These are phyloP conservation scores for Cyprinus carpio DNA, from an alignment of 2,113 vertebrate species.

Conservation along the genomic window DNA sequence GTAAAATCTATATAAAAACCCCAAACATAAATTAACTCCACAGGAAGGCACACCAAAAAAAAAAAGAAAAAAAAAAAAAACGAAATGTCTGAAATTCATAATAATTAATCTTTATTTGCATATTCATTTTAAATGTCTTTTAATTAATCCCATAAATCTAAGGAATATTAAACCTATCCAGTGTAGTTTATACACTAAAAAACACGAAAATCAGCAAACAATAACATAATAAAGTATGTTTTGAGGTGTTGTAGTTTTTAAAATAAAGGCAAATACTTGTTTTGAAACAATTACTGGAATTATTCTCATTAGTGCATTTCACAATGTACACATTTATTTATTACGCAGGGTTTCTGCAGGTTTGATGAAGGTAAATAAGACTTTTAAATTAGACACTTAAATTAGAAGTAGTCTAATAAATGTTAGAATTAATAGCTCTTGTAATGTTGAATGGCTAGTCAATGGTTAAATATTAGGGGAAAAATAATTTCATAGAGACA, in stretches of 20 bases:
- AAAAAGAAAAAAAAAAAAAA: too few relatives aligned
- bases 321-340: not conserved
- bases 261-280: not conserved
- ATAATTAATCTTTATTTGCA: conserved; percentile 22
- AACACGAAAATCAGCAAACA: not conserved
- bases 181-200: not conserved
- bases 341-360: not conserved
- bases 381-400: too few relatives aligned
- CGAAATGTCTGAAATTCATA: not conserved
- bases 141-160: not conserved
- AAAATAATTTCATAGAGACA: too few relatives aligned
- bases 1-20: not conserved
- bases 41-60: not conserved
- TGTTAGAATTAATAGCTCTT: too few relatives aligned
- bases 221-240: not conserved
- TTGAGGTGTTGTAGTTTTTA: conserved; percentile 15
- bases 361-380: not conserved
- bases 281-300: not conserved
- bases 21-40: not conserved
- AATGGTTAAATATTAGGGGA: too few relatives aligned
- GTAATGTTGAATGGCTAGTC: too few relatives aligned
- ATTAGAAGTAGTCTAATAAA: too few relatives aligned
- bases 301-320: not conserved
- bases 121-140: not conserved
- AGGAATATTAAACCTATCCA: not conserved